These are phyloP conservation scores for Mohoua ochrocephala DNA, from an alignment of 2,113 vertebrate species.

Conservation along the genomic window DNA sequence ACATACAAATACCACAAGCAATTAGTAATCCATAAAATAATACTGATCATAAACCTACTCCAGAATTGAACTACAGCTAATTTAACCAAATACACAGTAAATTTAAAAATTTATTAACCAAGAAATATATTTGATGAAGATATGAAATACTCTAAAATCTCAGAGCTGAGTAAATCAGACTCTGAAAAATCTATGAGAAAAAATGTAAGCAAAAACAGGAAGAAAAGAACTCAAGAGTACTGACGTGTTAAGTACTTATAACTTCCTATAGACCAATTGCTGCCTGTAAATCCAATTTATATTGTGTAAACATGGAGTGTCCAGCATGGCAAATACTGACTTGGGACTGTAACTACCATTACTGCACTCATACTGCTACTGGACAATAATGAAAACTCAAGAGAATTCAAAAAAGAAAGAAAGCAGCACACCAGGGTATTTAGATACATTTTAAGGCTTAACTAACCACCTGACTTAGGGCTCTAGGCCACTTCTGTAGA, in stretches of 20 bases:
- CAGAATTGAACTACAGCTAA: conserved; percentile 53
- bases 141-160: neutral
- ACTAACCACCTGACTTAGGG: neutral
- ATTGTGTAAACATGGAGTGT: conserved; percentile 30
- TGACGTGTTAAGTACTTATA: neutral
- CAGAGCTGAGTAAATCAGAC: neutral
- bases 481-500: neutral
- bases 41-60: conserved; percentile 62
- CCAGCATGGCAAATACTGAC: conserved; percentile 26
- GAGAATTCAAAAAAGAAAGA: neutral
- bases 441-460: neutral
- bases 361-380: neutral
- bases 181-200: neutral
- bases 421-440: neutral
- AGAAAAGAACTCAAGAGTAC: neutral
- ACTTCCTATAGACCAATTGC: conserved; percentile 1
- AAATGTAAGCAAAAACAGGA: neutral
- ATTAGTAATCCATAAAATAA: conserved; percentile 57
- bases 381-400: neutral
- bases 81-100: conserved; percentile 25
- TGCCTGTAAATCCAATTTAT: conserved; percentile 3
- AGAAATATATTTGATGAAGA: conserved; percentile 1
- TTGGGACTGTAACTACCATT: neutral
- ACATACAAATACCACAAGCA: conserved; percentile 54
- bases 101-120: conserved; percentile 37